Conservation (phyloP, 1,140 invertebrate genomes). For the Palaemon carinicauda region DNA sequence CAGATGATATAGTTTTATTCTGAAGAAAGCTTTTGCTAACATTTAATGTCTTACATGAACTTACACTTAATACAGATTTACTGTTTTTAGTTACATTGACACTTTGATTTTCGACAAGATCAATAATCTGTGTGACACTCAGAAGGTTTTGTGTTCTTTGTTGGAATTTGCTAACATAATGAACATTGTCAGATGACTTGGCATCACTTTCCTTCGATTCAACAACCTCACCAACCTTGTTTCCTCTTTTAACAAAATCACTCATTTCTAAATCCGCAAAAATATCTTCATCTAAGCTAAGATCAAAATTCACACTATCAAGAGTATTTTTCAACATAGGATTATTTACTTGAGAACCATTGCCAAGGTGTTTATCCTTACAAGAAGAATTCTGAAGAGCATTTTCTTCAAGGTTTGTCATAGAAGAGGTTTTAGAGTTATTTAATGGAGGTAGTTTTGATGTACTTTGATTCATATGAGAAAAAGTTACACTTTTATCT, state of each 20-base stretch:
- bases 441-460: too few relatives aligned
- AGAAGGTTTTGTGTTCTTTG: neutral
- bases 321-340: neutral
- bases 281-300: slow-evolving; percentile 24
- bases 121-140: neutral
- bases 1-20: too few relatives aligned
- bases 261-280: slow-evolving; percentile 6
- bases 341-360: neutral
- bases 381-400: too few relatives aligned
- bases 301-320: neutral
- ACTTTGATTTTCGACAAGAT: neutral
- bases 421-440: too few relatives aligned
- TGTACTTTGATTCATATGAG: too few relatives aligned
- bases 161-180: neutral
- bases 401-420: too few relatives aligned
- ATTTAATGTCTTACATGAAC: too few relatives aligned
- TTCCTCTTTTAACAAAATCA: neutral
- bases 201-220: neutral
- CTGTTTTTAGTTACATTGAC: too few relatives aligned
- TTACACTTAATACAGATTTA: too few relatives aligned
- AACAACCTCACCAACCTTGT: neutral
- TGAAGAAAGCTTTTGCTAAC: too few relatives aligned
- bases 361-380: neutral
- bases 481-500: too few relatives aligned
- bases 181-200: neutral